Evolutionary conservation across 1,140 invertebrate genomes (phyloP).

Genomic region (Pseudomyrmex sp.): DNA sequence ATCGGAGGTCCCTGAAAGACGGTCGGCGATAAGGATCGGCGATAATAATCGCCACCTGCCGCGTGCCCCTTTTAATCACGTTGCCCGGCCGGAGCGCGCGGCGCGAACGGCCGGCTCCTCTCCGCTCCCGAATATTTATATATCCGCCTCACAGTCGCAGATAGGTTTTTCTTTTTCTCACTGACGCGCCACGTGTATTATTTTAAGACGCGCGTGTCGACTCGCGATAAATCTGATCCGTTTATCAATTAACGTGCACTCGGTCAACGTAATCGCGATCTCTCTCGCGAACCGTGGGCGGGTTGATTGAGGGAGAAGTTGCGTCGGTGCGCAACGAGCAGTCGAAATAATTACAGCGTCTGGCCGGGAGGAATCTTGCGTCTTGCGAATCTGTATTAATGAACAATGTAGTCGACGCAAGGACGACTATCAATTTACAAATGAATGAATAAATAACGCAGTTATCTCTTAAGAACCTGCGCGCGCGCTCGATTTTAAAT

Average conservation of each 20-base stretch:
- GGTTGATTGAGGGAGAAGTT: constrained; percentile 24
- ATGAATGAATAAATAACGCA: constrained; percentile 53
- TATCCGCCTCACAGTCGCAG: constrained; percentile 1
- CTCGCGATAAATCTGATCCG: constrained; percentile 54
- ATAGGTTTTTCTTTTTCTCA: constrained; percentile 5
- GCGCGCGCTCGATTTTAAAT: constrained; percentile 10
- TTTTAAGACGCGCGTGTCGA: constrained; percentile 52
- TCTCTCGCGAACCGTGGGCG: constrained; percentile 22
- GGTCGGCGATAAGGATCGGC: constrained; percentile 40
- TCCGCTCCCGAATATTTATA: constrained; percentile 45
- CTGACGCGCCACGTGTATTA: constrained; percentile 38
- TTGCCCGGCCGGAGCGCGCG: not conserved
- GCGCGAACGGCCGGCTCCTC: not conserved
- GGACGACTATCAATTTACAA: constrained; percentile 55
- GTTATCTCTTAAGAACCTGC: constrained; percentile 6
- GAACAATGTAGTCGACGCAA: constrained; percentile 49
- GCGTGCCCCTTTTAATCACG: constrained; percentile 51
- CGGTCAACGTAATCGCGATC: constrained; percentile 37
- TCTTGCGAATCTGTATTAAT: constrained; percentile 56
- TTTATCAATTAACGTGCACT: constrained; percentile 55
- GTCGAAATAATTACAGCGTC: constrained; percentile 47
- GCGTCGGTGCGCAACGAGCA: constrained; percentile 10
- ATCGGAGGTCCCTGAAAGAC: constrained; percentile 50
- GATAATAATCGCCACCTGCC: constrained; percentile 61
- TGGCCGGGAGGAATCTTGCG: constrained; percentile 39